Conservation (phyloP, 2,113 vertebrate genomes). For the Henicopernis longicauda region DNA sequence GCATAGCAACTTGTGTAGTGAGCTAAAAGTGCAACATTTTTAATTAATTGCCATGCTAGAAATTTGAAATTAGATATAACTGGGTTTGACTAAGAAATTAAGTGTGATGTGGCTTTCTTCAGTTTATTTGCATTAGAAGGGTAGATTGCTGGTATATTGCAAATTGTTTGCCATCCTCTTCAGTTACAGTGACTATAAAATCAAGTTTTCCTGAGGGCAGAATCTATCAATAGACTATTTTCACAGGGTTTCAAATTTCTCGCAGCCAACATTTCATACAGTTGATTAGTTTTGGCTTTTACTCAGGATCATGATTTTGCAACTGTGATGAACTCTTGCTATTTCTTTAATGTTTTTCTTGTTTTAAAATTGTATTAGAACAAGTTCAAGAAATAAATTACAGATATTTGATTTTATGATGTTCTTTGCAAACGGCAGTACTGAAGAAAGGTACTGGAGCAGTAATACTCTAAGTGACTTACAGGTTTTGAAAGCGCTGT, state of each 20-base stretch:
- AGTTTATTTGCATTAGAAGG: neutral
- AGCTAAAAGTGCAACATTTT: neutral
- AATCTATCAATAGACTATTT: neutral
- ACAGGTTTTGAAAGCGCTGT: rapidly evolving
- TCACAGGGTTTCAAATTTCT: neutral
- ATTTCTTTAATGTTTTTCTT: neutral
- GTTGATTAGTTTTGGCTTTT: neutral
- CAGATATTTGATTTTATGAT: neutral
- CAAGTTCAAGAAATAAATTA: neutral
- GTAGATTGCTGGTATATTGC: neutral
- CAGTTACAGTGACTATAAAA: neutral
- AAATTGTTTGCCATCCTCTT: neutral
- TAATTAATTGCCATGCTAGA: neutral
- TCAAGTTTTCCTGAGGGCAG: neutral
- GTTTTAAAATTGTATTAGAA: neutral
- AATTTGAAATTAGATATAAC: neutral
- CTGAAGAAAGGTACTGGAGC: neutral
- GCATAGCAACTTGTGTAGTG: neutral
- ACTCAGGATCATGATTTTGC: neutral
- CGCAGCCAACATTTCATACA: neutral
- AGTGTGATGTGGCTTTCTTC: neutral
- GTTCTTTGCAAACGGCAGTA: neutral
- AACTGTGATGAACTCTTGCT: neutral
- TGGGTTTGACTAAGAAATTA: neutral
- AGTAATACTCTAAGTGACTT: neutral